A percentile compares a stretch with the other conserved stretches of the same genome.
Conservation (phyloP, 2,797 vertebrate genomes). For the Muraenolepis orangiensis region DNA sequence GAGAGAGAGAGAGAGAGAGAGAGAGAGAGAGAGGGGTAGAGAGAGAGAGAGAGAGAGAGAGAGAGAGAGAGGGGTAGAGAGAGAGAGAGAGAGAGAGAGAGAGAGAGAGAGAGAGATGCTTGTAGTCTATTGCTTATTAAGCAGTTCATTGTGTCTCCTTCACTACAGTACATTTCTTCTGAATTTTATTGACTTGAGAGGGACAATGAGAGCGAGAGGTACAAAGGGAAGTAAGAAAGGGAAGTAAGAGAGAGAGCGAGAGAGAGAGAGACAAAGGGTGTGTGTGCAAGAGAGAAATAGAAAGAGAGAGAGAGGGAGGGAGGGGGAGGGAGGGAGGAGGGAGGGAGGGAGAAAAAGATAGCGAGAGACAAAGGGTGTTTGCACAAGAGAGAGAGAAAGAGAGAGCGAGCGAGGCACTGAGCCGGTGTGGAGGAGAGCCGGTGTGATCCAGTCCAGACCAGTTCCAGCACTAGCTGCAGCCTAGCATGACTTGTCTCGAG, state of each 20-base stretch:
- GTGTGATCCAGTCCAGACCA: slow-evolving; percentile 61
- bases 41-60: not conserved
- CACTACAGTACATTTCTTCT: too few relatives aligned
- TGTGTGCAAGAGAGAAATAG: not conserved
- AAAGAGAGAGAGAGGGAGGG: not conserved
- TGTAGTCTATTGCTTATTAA: too few relatives aligned
- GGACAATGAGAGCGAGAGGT: too few relatives aligned
- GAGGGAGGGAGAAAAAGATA: not conserved
- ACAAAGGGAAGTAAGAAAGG: too few relatives aligned
- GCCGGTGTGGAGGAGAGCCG: slow-evolving; percentile 31
- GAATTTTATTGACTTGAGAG: too few relatives aligned
- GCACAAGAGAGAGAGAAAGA: not conserved
- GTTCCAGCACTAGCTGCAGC: slow-evolving; percentile 50
- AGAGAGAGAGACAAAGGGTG: too few relatives aligned
- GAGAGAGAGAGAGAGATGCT: not conserved
- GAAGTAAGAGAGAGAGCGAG: too few relatives aligned
- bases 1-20: too few relatives aligned
- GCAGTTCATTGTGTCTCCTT: too few relatives aligned
- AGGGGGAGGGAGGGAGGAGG: not conserved
- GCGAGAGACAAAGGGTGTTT: not conserved
- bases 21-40: too few relatives aligned
- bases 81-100: not conserved
- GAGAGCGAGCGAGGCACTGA: slow-evolving; percentile 41
- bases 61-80: not conserved
- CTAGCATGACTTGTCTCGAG: slow-evolving; percentile 53